Conservation (phyloP, 30 jellyfish, hydroid and myxozoan genomes). For the Chrysaora quinquecirrha region DNA sequence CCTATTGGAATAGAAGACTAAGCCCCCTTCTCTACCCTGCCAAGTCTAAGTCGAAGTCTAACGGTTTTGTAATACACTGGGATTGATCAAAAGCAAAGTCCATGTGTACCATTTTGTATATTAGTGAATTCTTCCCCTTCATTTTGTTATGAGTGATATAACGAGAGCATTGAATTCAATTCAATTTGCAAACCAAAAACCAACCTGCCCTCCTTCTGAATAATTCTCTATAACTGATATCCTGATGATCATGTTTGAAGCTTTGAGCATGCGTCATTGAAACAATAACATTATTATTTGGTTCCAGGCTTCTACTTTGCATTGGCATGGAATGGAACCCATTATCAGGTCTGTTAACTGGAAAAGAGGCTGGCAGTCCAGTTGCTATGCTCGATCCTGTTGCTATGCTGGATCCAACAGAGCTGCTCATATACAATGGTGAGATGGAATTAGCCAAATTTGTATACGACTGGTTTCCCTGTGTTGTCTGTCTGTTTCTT, state of each 20-base stretch:
- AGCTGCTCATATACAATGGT: conserved; percentile 5
- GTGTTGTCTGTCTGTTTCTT: conserved; percentile 6
- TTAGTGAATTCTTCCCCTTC: no score
- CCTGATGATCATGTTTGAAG: conserved; percentile 42
- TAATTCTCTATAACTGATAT: conserved; percentile 44
- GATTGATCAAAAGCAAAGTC: no score
- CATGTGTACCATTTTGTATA: no score
- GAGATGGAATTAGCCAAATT: conserved; percentile 14
- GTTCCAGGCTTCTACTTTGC: conserved; percentile 41
- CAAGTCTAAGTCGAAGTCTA: no score
- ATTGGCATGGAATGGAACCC: conserved; percentile 20
- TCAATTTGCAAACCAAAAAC: no score
- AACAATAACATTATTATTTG: background rate
- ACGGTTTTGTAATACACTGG: no score
- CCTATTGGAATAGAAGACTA: no score
- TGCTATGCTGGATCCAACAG: conserved; percentile 16
- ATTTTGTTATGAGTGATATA: no score
- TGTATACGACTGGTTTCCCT: conserved; percentile 30
- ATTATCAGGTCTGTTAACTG: conserved; percentile 35
- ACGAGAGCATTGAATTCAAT: no score
- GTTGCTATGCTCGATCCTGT: conserved; percentile 4
- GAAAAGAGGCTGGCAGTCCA: conserved; percentile 10
- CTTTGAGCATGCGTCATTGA: conserved; percentile 12
- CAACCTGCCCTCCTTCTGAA: conserved; percentile 50
- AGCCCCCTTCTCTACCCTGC: no score